Evolutionary conservation across 2,113 vertebrate species (phyloP), one percentile per base, ranked within the genome.

Genomic region (Philantomba maxwellii): DNA sequence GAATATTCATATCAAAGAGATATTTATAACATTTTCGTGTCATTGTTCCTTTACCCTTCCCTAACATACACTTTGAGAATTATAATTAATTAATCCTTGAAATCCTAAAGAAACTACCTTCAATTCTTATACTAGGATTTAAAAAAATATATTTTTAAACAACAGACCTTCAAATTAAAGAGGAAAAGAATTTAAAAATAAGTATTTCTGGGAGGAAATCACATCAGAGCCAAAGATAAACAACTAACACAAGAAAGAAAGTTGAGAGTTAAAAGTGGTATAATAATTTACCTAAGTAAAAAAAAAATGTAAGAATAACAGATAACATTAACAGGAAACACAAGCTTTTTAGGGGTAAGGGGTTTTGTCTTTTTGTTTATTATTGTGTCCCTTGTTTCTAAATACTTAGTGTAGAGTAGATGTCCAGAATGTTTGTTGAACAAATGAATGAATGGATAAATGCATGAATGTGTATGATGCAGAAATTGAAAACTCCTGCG

Each of bases 31-130:
- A 96, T 97, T 97, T 94, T 97, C 89, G 95, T 96, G 94, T 97
- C 96, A 97, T 94, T 97, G 91, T 55, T 96, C n/a, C 25, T 93
- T 91, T 80, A 36, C 57, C 82, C 89, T 96, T 82, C 96, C 97
- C 97, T 95, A 97, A 66, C 82, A 97, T 55, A 98, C 93, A 94
- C 94, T 94, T 93, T 90, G 95, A 96, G 97, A 98, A 98, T 98
- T 94, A 95, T 94, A 98, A 81, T 92, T 80, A 96, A 87, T 55
- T 80, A 96, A 87, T 55, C 91, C 47, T 64, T 96, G n/a, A 97
- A 97, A 93, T 87, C 58, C 97, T 96, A 87, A 96, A 98, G 95
- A 88, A 96, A 98, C 96, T 90, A 96, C 87, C 91, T 97, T 97
- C 84, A 97, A 96, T 88, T 90, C 80, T 97, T 97, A 94, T 93